Evolutionary conservation across 2,888 invertebrate genomes (phyloP).

Genomic region (Drosophila nr. perissopoda): DNA sequence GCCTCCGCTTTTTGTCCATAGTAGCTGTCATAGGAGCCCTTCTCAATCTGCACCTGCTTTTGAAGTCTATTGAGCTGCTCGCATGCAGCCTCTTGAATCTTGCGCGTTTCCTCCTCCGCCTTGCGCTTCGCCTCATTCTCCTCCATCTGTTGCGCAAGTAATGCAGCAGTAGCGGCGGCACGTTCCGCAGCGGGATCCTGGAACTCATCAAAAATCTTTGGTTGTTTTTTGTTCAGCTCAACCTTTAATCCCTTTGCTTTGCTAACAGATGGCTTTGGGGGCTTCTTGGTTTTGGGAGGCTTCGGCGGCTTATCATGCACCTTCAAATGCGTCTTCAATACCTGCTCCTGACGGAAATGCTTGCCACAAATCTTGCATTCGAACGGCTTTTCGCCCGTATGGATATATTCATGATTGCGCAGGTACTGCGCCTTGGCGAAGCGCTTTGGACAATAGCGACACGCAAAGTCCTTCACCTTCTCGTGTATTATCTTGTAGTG

Average conservation of each 20-base stretch:
- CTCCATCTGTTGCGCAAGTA: constrained; percentile 80
- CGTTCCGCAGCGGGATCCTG: constrained; percentile 75
- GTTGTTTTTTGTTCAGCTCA: constrained; percentile 60
- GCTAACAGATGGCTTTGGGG: constrained; percentile 57
- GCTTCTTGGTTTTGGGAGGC: constrained; percentile 58
- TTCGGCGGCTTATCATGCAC: constrained; percentile 76
- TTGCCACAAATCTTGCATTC: constrained; percentile 81
- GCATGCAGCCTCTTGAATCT: constrained; percentile 81
- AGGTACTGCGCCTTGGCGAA: constrained; percentile 84
- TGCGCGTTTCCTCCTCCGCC: constrained; percentile 74
- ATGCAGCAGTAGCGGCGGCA: constrained; percentile 79
- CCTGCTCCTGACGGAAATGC: constrained; percentile 82
- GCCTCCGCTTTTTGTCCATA: constrained; percentile 70
- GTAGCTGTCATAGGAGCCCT: constrained; percentile 71
- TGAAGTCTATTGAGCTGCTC: constrained; percentile 76
- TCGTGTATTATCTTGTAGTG: constrained; percentile 83
- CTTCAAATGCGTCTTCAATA: constrained; percentile 82
- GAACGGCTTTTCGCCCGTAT: constrained; percentile 83
- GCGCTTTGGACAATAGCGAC: constrained; percentile 82
- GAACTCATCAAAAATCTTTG: constrained; percentile 72
- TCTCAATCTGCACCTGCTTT: constrained; percentile 61
- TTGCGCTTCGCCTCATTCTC: constrained; percentile 79
- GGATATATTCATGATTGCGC: constrained; percentile 84
- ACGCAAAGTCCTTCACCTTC: constrained; percentile 83
- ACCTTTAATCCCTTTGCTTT: constrained; percentile 56